Percentiles rank a stretch among this genome's conserved stretches.
These are phyloP conservation scores for Cassiopea xamachana DNA, from an alignment of 30 jellyfish, hydroid and myxozoan genomes.

Conservation along the genomic window DNA sequence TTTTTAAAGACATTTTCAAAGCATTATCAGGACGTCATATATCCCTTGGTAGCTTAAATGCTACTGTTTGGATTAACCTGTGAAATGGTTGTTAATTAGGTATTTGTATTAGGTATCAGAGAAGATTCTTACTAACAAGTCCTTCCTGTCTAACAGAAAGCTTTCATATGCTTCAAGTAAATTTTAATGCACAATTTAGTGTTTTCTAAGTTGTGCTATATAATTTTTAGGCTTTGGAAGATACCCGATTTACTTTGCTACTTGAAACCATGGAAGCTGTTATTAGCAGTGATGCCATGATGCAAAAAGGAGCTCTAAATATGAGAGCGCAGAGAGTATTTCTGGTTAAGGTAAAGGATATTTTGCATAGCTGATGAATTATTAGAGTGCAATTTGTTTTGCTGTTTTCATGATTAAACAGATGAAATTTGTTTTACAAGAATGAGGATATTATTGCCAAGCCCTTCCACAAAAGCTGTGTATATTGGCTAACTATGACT, in stretches of 20 bases:
- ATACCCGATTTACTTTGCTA: slow-evolving; percentile 66
- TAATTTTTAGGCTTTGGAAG: slow-evolving; percentile 78
- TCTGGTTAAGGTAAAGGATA: slow-evolving; percentile 81
- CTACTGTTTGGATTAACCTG: no score
- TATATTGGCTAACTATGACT: no score
- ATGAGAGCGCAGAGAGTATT: slow-evolving; percentile 94
- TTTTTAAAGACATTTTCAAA: no score
- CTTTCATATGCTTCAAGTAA: not conserved
- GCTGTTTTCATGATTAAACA: not conserved
- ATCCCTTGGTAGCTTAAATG: no score
- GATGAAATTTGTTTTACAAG: no score
- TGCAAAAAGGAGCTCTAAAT: slow-evolving; percentile 92
- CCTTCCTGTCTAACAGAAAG: not conserved
- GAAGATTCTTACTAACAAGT: no score
- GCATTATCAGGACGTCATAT: no score
- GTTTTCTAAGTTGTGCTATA: not conserved
- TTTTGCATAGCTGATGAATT: not conserved
- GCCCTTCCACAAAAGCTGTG: no score
- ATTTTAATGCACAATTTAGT: not conserved
- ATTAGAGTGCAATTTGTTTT: not conserved
- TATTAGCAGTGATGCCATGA: slow-evolving; percentile 84
- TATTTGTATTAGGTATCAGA: no score
- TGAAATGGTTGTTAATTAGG: no score
- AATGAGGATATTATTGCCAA: no score
- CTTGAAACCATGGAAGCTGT: slow-evolving; percentile 80